Evolutionary conservation across 2,797 vertebrate genomes (phyloP), one percentile per base, ranked within the genome.

Genomic region (Anas capensis): DNA sequence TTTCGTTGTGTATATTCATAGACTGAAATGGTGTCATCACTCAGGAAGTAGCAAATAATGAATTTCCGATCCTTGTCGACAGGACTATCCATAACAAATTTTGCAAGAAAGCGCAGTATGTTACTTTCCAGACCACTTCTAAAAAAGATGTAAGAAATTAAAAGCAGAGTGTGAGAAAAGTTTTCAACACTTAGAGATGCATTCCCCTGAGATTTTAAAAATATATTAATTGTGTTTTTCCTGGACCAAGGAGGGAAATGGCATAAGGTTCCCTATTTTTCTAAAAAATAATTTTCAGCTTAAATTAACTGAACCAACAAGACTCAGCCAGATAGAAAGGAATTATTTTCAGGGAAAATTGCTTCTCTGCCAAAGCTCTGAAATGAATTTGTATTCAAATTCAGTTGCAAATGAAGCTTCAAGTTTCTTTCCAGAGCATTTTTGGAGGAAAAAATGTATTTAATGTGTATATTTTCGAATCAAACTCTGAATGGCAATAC

Each of bases 1-100:
- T 99, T 99, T 93, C 6, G 97, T 95, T 98, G 97, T 21, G 72
- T 46, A 48, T 78, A 95, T 96, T 99, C 99, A 96, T 98, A 99
- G 91, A 99, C 93, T 12, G 97, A 97, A 90, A 99, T 97, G 81
- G 98, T 98, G 96, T 99, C 98, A 96, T 99, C 98, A 6, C 97
- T 93, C 79, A 99, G 98, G 97, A 98, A 98, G 97, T 98, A 99
- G 83, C 98, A 99, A 90, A 99, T 97, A 73, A 99, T 76, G 91
- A 99, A 99, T 85, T 96, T 96, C n/a, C 98, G 97, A 12, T 98
- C 97, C 66, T 60, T 92, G 94, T 99, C 97, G 6, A 97, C 62
- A 24, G 97, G 87, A 93, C 96, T 97, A 12, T 96, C 92, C 6
- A 98, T 98, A 92, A 98, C 27, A 83, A 99, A 96, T 96, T 98